Evolutionary conservation across 2,888 invertebrate species (phyloP).

Genomic region (Strigamia crassipes): DNA sequence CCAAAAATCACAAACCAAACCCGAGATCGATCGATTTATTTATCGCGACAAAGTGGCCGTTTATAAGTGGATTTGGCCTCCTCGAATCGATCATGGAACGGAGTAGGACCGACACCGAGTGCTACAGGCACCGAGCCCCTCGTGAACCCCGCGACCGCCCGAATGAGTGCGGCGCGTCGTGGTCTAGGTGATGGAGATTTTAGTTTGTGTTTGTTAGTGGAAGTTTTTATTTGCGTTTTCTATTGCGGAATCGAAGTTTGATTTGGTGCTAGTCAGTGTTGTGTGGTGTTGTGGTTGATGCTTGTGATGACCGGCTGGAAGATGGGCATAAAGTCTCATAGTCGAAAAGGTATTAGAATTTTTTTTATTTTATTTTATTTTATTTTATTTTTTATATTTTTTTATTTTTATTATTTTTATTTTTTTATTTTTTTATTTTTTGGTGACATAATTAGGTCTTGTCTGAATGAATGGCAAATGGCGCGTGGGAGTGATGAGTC

Average conservation of each 20-base stretch:
- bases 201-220: not conserved
- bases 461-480: constrained; percentile 23
- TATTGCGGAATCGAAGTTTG: not conserved
- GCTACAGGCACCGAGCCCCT: not conserved
- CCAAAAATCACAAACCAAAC: not conserved
- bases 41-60: not conserved
- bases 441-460: constrained; percentile 24
- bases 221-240: too few relatives aligned
- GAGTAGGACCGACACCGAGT: not conserved
- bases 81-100: not conserved
- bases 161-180: not conserved
- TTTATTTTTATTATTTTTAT: not conserved
- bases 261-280: constrained; percentile 8
- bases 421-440: not conserved
- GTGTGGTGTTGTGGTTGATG: constrained; percentile 36
- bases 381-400: not conserved
- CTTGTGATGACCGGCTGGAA: constrained; percentile 46
- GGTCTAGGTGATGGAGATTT: not conserved
- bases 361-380: not conserved
- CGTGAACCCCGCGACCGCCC: not conserved
- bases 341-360: constrained; percentile 43
- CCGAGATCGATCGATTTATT: too few relatives aligned
- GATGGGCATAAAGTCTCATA: constrained; percentile 47
- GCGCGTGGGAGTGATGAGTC: constrained; percentile 30
- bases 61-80: not conserved